Conservation (phyloP, 2,113 vertebrate species). For the Panurus biarmicus region DNA sequence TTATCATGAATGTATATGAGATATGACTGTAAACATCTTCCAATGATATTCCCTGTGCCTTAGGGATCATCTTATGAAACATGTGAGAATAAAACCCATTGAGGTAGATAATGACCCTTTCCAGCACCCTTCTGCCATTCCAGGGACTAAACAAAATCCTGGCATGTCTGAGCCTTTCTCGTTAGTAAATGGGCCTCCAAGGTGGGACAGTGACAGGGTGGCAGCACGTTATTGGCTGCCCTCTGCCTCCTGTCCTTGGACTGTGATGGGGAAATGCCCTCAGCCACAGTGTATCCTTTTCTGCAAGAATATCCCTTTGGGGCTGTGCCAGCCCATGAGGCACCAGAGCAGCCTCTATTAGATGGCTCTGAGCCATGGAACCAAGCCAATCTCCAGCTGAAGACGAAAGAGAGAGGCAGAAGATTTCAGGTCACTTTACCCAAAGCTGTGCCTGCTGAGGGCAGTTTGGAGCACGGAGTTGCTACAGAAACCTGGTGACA, state of each 20-base stretch:
- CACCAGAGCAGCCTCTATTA: not conserved
- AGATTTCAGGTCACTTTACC: not conserved
- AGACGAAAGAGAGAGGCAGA: not conserved
- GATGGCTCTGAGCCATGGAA: not conserved
- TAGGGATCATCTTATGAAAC: not conserved
- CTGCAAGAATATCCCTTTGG: conserved; percentile 1
- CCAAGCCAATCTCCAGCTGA: not conserved
- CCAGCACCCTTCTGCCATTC: not conserved
- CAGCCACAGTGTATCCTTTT: not conserved
- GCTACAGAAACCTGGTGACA: not conserved
- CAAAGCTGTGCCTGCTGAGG: not conserved
- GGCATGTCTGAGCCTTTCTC: not conserved
- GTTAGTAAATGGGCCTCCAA: not conserved
- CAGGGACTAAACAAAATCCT: not conserved
- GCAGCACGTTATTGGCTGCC: not conserved
- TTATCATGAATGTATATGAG: not conserved
- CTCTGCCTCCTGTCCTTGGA: not conserved
- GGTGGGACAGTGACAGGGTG: not conserved
- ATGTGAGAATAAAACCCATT: not conserved
- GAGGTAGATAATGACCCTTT: not conserved
- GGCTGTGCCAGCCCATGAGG: not conserved
- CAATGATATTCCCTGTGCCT: not conserved
- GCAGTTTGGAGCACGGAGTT: not conserved
- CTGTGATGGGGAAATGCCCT: not conserved
- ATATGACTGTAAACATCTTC: not conserved